These are phyloP conservation scores for Agrochola litura DNA, from an alignment of 2,888 invertebrate genomes.

Conservation along the genomic window DNA sequence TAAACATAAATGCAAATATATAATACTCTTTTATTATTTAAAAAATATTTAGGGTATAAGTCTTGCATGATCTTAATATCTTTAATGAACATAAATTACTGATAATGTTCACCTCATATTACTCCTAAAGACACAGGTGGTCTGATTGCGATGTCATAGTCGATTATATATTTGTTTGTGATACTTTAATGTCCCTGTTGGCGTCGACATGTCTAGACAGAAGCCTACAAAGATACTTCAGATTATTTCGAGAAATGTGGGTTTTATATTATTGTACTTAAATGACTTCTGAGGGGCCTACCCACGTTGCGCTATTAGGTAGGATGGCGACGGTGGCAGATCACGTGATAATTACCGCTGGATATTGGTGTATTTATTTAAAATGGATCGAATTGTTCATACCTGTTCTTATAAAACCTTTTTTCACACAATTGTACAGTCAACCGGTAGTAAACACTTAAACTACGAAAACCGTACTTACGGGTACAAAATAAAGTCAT, in stretches of 20 bases:
- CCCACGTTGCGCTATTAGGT: neutral
- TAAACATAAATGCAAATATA: too few species aligned
- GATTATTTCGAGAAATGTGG: slow-evolving; percentile 17
- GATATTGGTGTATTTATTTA: neutral
- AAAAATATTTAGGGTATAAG: too few species aligned
- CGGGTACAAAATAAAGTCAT: neutral
- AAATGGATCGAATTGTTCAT: neutral
- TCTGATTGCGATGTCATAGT: neutral
- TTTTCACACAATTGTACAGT: neutral
- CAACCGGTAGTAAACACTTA: neutral
- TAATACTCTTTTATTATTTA: too few species aligned
- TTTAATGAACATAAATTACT: neutral
- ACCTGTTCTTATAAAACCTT: neutral
- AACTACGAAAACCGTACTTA: neutral
- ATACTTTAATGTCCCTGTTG: slow-evolving; percentile 22
- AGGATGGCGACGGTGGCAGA: neutral
- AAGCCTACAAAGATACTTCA: slow-evolving; percentile 11
- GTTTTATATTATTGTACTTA: neutral
- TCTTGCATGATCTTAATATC: too few species aligned
- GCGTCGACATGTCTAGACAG: slow-evolving; percentile 56
- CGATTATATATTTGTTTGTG: slow-evolving; percentile 42
- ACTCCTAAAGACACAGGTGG: too few species aligned
- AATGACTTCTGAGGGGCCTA: neutral
- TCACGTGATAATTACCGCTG: neutral
- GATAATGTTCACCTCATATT: neutral